These are phyloP conservation scores for Phainopepla nitens DNA, from an alignment of 2,113 vertebrate genomes.

Conservation along the genomic window DNA sequence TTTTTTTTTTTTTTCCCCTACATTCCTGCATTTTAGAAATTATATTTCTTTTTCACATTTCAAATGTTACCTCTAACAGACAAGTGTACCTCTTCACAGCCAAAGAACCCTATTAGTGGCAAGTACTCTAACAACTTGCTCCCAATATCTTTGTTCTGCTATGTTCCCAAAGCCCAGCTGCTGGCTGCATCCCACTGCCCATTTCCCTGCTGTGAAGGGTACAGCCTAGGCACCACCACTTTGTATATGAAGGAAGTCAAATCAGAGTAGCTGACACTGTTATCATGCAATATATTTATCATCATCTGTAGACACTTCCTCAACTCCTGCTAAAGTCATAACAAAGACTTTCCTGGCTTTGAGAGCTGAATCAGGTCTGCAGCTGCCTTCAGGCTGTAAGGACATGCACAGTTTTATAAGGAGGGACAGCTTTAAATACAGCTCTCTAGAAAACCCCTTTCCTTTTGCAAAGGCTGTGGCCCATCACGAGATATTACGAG, in stretches of 20 bases:
- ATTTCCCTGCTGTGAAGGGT: neutral
- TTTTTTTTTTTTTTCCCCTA: rapidly evolving
- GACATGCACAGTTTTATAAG: neutral
- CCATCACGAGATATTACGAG: rapidly evolving
- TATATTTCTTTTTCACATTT: neutral
- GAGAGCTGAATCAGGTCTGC: neutral
- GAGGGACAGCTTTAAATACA: neutral
- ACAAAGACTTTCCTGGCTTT: neutral
- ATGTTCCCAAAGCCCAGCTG: neutral
- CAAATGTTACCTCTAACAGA: neutral
- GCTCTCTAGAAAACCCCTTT: neutral
- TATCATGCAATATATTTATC: neutral
- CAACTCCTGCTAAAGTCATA: neutral
- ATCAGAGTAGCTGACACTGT: neutral
- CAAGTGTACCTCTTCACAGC: neutral
- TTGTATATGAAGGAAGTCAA: rapidly evolving
- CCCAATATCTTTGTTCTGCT: neutral
- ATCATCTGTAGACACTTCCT: neutral
- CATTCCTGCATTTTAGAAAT: neutral
- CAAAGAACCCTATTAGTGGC: neutral
- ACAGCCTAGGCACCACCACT: rapidly evolving
- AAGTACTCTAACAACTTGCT: neutral
- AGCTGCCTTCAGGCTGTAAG: neutral
- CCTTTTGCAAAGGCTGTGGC: neutral
- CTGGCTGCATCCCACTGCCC: neutral